A percentile compares a stretch with the other conserved stretches of the same genome.
These are phyloP conservation scores for Megaustenia siamemsis DNA, from an alignment of 2,888 invertebrate species.

Conservation along the genomic window DNA sequence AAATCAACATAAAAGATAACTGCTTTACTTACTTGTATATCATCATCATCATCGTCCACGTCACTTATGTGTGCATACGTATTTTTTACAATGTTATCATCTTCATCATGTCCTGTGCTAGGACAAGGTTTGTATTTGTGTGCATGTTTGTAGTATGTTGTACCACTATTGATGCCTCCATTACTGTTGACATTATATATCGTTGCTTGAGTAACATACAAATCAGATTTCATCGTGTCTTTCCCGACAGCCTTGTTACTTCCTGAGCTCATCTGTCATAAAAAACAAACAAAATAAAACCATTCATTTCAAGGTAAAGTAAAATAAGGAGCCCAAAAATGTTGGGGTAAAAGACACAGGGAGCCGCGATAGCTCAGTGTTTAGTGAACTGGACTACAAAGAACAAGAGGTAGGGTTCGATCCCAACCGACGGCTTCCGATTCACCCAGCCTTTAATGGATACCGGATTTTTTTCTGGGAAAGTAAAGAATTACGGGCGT, in stretches of 20 bases:
- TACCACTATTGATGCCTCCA: background rate
- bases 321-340: too few species aligned
- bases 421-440: too few species aligned
- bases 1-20: too few species aligned
- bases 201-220: background rate
- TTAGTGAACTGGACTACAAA: too few species aligned
- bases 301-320: too few species aligned
- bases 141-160: background rate
- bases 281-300: background rate
- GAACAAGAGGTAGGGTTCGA: too few species aligned
- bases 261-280: slow-evolving; percentile 38
- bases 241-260: slow-evolving; percentile 35
- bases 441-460: too few species aligned
- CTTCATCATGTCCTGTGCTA: background rate
- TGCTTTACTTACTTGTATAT: slow-evolving; percentile 17
- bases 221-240: slow-evolving; percentile 46
- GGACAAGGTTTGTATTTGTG: slow-evolving; percentile 46
- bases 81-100: background rate
- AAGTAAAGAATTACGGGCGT: too few species aligned
- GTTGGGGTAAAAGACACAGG: too few species aligned
- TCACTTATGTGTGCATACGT: background rate
- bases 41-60: background rate
- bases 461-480: too few species aligned
- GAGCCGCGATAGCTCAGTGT: too few species aligned
- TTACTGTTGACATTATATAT: background rate